A percentile compares a stretch with the other conserved stretches of the same genome.
These are phyloP conservation scores for Drosophila pallidifrons DNA, from an alignment of 1,140 invertebrate species.

Conservation along the genomic window DNA sequence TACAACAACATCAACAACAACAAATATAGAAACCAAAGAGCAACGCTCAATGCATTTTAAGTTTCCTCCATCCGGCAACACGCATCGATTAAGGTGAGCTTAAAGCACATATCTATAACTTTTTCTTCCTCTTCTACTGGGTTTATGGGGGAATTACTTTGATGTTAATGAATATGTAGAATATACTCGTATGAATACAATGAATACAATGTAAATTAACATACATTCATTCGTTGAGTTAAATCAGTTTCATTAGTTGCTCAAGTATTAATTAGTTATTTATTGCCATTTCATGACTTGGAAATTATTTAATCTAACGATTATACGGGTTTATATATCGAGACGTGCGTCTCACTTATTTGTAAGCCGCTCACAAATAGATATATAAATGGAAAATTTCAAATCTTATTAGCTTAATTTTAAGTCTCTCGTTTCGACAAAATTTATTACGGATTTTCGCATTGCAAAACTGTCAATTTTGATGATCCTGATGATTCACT, in stretches of 20 bases:
- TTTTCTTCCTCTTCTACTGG: neutral
- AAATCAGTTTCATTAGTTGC: conserved; percentile 20
- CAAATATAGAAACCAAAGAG: conserved; percentile 19
- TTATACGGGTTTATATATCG: neutral
- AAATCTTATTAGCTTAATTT: too few relatives aligned
- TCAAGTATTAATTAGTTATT: conserved; percentile 29
- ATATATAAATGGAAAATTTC: neutral
- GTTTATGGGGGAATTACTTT: conserved; percentile 10
- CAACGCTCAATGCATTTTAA: conserved; percentile 44
- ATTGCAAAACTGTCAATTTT: too few relatives aligned
- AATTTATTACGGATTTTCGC: too few relatives aligned
- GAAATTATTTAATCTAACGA: neutral
- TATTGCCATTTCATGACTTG: conserved; percentile 16
- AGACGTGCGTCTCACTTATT: neutral
- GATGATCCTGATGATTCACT: too few relatives aligned
- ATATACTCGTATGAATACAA: neutral
- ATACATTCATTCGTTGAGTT: neutral
- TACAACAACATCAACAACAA: neutral
- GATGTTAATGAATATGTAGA: conserved; percentile 10
- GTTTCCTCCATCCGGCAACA: conserved; percentile 9
- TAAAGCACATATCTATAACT: conserved; percentile 2
- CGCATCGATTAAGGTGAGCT: conserved; percentile 36
- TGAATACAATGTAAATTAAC: neutral
- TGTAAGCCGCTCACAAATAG: neutral
- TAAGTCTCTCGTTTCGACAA: too few relatives aligned